phyloP scores from a whole-genome alignment of 1,140 invertebrate species.

The Aphaenogaster floridana region DNA sequence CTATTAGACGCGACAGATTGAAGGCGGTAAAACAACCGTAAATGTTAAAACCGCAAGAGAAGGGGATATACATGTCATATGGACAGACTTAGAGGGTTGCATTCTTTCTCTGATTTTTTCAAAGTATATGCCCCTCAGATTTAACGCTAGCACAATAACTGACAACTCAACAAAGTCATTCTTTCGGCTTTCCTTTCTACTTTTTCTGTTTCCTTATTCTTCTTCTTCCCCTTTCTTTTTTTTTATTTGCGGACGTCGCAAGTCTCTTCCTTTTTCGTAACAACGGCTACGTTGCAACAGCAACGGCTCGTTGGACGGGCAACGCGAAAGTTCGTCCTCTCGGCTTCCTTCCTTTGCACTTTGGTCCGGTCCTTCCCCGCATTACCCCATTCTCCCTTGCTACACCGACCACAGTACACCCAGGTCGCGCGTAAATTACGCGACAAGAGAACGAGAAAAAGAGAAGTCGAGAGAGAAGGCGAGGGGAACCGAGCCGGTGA shows the following conservation, averaged over 20 bases:
- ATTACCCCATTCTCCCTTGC: slow-evolving; percentile 31
- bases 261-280: slow-evolving; percentile 58
- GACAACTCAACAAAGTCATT: slow-evolving; percentile 51
- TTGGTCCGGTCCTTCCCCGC: slow-evolving; percentile 33
- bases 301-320: slow-evolving; percentile 57
- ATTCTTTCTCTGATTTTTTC: neutral
- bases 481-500: slow-evolving; percentile 43
- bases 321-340: slow-evolving; percentile 58
- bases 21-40: neutral
- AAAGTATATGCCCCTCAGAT: slow-evolving; percentile 21
- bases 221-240: neutral
- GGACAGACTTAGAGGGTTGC: neutral
- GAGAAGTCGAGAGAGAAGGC: slow-evolving; percentile 40
- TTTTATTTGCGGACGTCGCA: slow-evolving; percentile 29
- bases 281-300: slow-evolving; percentile 40
- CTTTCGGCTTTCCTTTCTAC: slow-evolving; percentile 36
- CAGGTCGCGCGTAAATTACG: slow-evolving; percentile 71
- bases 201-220: neutral
- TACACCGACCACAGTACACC: slow-evolving; percentile 30
- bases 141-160: slow-evolving; percentile 8
- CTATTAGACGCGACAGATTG: neutral
- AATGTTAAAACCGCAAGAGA: neutral
- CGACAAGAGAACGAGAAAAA: slow-evolving; percentile 53
- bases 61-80: neutral
- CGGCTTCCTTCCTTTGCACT: slow-evolving; percentile 57